Percentiles rank a stretch among this genome's conserved stretches.
These are phyloP conservation scores for Nyctibius bracteatus DNA, from an alignment of 2,113 vertebrate genomes.

Conservation along the genomic window DNA sequence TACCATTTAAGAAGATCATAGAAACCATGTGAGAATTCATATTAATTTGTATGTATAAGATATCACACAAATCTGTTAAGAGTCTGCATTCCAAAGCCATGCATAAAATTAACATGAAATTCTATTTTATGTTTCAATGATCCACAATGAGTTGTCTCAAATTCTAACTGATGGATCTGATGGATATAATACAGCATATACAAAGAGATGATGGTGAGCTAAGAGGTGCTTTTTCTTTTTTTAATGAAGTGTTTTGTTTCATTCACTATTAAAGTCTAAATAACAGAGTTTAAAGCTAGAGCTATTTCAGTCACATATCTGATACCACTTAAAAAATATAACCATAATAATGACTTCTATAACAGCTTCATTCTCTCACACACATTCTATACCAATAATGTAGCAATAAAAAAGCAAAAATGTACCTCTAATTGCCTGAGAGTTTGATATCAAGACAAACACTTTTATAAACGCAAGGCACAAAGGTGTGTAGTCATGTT, in stretches of 20 bases:
- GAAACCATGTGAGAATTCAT: not conserved
- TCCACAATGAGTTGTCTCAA: not conserved
- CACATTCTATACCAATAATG: not conserved
- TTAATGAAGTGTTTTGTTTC: not conserved
- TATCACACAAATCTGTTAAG: not conserved
- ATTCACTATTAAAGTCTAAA: not conserved
- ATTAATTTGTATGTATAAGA: not conserved
- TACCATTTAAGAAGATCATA: not conserved
- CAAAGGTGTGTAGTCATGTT: conserved; percentile 90
- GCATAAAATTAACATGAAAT: not conserved
- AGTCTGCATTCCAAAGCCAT: not conserved
- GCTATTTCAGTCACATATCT: not conserved
- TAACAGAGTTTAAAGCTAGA: not conserved
- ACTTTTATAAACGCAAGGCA: conserved; percentile 90
- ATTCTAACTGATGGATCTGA: not conserved
- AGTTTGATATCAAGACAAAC: conserved; percentile 93
- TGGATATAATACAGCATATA: not conserved
- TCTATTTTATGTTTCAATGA: not conserved
- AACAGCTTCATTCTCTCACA: not conserved
- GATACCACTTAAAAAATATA: not conserved
- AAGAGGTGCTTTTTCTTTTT: not conserved
- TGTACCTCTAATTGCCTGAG: conserved; percentile 90
- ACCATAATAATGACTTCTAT: not conserved
- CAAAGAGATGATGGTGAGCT: not conserved
- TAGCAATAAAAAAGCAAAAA: not conserved